A percentile compares a stretch with the other conserved stretches of the same genome.
Evolutionary conservation across 2,888 invertebrate genomes (phyloP).

Genomic region (Drosophila helvetica): DNA sequence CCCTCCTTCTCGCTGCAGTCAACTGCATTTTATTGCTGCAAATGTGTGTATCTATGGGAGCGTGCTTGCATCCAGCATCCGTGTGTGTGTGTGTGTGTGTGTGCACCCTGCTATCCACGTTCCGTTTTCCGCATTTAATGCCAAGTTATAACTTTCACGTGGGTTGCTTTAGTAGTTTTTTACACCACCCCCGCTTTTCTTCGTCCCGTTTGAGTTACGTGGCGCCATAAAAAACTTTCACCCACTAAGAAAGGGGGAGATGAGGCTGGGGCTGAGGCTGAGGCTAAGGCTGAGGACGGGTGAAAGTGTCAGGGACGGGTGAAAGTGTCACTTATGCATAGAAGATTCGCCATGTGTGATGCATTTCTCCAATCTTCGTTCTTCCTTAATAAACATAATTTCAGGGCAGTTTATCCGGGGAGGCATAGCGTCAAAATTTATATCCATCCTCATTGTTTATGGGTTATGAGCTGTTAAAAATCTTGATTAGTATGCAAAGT

Average conservation of each 20-base stretch:
- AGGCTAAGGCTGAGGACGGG: not conserved
- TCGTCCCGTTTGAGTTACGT: conserved; percentile 38
- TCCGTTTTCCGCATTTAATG: conserved; percentile 68
- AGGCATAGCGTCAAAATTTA: conserved; percentile 11
- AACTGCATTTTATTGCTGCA: conserved; percentile 75
- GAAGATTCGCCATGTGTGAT: conserved; percentile 37
- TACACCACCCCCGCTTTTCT: not conserved
- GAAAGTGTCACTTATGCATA: conserved; percentile 34
- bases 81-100: conserved; percentile 40
- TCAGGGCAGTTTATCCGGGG: conserved; percentile 32
- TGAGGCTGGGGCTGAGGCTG: not conserved
- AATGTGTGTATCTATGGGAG: conserved; percentile 28
- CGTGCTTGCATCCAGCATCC: not conserved
- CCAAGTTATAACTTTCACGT: conserved; percentile 70
- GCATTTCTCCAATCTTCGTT: conserved; percentile 32
- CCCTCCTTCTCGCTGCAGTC: conserved; percentile 35
- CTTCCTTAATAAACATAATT: conserved; percentile 53
- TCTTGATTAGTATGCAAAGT: conserved; percentile 22
- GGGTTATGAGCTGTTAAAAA: conserved; percentile 11
- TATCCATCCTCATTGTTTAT: conserved; percentile 6
- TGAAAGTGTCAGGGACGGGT: conserved; percentile 15
- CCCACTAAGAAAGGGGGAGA: not conserved
- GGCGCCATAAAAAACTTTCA: conserved; percentile 40
- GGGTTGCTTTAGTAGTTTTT: conserved; percentile 66
- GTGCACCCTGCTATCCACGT: conserved; percentile 59